phyloP scores from a whole-genome alignment of 2,888 invertebrate species.

The Norana najaformis region DNA sequence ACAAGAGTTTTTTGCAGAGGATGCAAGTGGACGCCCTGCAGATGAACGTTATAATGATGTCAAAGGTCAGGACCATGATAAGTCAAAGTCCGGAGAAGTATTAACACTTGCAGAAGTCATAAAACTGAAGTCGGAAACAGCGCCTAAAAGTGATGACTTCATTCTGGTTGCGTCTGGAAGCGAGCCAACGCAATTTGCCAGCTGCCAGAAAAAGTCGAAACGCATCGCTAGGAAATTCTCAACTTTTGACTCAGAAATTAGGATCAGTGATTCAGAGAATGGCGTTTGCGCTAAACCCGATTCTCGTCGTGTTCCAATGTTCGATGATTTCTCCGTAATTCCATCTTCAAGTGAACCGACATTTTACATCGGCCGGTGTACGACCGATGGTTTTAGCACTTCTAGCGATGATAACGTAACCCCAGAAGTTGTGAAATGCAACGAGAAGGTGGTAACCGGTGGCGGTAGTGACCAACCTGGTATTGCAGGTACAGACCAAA shows the following conservation, averaged over 20 bases:
- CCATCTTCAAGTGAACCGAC: neutral
- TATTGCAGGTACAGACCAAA: neutral
- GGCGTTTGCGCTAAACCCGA: neutral
- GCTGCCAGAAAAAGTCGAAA: neutral
- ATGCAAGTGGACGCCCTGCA: neutral
- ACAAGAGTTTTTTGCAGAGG: neutral
- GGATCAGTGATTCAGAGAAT: neutral
- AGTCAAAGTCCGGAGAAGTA: neutral
- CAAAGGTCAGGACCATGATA: neutral
- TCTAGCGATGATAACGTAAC: neutral
- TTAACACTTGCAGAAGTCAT: neutral
- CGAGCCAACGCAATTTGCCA: neutral
- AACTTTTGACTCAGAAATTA: neutral
- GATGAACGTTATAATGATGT: neutral
- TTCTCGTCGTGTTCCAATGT: neutral
- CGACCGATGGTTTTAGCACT: neutral
- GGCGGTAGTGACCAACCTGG: neutral
- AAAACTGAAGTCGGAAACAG: neutral
- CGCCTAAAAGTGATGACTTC: neutral
- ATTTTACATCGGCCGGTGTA: conserved; percentile 2
- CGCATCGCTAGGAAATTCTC: neutral
- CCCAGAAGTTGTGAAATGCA: neutral
- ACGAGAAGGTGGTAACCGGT: neutral
- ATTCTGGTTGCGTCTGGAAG: neutral
- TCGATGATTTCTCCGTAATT: neutral